Evolutionary conservation across 2,797 vertebrate genomes (phyloP).

Genomic region (Syngnathus rostellatus): DNA sequence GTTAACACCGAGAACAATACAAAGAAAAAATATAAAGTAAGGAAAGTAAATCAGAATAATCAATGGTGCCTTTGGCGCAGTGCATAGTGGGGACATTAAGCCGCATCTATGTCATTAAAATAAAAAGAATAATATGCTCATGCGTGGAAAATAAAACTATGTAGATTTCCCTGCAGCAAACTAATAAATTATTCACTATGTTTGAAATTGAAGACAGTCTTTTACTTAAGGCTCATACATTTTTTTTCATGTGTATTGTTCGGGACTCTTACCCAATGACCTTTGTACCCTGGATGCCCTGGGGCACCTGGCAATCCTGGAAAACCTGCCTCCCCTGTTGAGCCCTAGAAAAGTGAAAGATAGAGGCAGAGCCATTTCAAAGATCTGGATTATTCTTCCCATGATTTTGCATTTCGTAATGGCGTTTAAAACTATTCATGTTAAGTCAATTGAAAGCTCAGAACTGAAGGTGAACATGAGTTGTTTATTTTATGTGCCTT

Average conservation of each 20-base stretch:
- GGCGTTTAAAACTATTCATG: not conserved
- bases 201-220: not conserved
- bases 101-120: not conserved
- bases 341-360: constrained; percentile 50
- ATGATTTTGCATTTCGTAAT: not conserved
- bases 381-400: not conserved
- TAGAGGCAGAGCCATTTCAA: not conserved
- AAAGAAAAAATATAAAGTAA: not conserved
- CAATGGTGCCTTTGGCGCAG: not conserved
- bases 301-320: constrained; percentile 55
- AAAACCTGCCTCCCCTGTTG: constrained; percentile 57
- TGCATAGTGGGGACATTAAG: not conserved
- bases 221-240: not conserved
- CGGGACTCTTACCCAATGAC: constrained; percentile 62
- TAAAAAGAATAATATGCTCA: not conserved
- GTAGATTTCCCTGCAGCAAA: not conserved
- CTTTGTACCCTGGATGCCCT: constrained; percentile 70
- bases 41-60: not conserved
- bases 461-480: not conserved
- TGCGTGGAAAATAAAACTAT: not conserved
- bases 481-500: not conserved
- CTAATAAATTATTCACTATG: not conserved
- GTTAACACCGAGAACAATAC: not conserved
- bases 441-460: not conserved
- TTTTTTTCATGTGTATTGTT: not conserved